Evolutionary conservation across 2,797 vertebrate species (phyloP), one percentile per base, ranked within the genome.

Genomic region (Acipenser oxyrinchus): DNA sequence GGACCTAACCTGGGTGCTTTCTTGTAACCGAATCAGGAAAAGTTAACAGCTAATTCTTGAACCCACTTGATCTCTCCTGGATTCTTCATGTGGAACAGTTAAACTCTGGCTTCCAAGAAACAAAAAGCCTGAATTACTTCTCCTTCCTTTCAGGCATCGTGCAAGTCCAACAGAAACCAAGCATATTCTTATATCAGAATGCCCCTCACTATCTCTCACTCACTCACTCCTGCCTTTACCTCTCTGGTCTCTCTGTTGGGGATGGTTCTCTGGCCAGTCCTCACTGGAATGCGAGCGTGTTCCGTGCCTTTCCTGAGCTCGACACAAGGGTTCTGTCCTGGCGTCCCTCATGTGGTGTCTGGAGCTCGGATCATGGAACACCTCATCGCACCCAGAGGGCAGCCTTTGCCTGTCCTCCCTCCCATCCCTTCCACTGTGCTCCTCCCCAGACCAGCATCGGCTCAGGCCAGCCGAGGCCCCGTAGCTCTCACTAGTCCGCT

Each of bases 241-340:
- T 73, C 87, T 87, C 86, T 86, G 88, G 82, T 75, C 71, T 86
- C 86, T 73, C 68, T 71, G 67, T 61, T 37, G 66, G 70, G 76
- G 68, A 23, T 76, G 74, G 60, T 57, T 60, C 60, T 65, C 61
- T 52, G 68, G 68, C 48, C 15, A 37, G 9, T 55, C 66, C 13
- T 77, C 69, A 49, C 68, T 68, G 64, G 77, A 75, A 63, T 74
- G 75, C 77, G 48, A 72, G 71, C 58, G 74, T 49, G 77, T 80
- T 66, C 76, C 79, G 65, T 69, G 62, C 2, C 68, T 73, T 72
- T 67, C 75, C 68, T 84, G 75, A 64, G 68, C 67, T 37, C 71
- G 68, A 68, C 79, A 80, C 71, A 63, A 61, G 52, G 66, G 8
- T 52, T 71, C 79, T 64, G 63, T 66, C 62, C 51, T n/a, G 69